phyloP scores from a whole-genome alignment of 1,140 invertebrate genomes.

The Drosophila ananassae region DNA sequence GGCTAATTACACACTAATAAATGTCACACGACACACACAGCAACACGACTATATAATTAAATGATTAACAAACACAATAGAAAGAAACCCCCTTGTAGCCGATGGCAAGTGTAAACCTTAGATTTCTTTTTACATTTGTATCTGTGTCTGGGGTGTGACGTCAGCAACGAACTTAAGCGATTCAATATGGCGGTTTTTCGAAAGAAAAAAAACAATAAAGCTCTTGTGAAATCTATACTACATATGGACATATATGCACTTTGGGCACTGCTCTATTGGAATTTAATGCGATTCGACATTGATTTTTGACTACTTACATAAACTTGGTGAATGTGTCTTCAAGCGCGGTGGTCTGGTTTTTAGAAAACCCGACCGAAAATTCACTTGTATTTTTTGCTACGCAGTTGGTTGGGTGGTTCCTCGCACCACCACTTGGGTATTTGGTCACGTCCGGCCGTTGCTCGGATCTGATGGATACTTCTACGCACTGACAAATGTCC shows the following conservation, averaged over 20 bases:
- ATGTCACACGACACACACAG: constrained; percentile 13
- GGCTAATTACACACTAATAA: constrained; percentile 34
- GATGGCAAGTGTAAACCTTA: constrained; percentile 2
- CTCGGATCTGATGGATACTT: constrained; percentile 26
- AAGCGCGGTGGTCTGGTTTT: constrained; percentile 66
- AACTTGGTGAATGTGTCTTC: constrained; percentile 53
- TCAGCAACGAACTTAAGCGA: constrained; percentile 26
- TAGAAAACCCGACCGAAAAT: constrained; percentile 58
- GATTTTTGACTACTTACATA: constrained; percentile 60
- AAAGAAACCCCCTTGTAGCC: constrained; percentile 36
- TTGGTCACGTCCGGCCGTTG: constrained; percentile 54
- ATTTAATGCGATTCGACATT: constrained; percentile 16
- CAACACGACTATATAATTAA: constrained; percentile 11
- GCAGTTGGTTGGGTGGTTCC: constrained; percentile 70
- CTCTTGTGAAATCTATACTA: constrained; percentile 24
- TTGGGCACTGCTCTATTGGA: constrained; percentile 1
- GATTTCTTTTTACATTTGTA: background rate
- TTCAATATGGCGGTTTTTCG: constrained; percentile 64
- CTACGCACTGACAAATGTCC: constrained; percentile 28
- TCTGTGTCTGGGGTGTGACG: constrained; percentile 18
- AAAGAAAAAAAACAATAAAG: constrained; percentile 11
- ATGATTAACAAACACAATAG: no score
- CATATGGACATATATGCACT: constrained; percentile 4
- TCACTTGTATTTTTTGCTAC: constrained; percentile 51
- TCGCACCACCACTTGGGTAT: constrained; percentile 63